Base-by-base conservation (phyloP, 2,888 invertebrate genomes). In the Lepeophtheirus nordmannii region DNA sequence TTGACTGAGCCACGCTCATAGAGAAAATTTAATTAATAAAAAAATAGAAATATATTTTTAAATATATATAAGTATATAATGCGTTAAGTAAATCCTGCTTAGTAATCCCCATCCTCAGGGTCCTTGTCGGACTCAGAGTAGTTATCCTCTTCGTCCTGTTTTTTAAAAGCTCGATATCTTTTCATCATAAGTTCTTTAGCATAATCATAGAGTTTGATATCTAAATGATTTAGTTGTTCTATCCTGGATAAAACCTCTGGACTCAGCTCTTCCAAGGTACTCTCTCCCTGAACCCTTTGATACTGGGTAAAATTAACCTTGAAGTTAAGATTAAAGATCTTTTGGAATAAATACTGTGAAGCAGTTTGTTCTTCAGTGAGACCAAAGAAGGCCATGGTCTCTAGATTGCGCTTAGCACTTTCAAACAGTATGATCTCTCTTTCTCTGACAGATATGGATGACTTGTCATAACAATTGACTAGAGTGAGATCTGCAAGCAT, bases 321-420 rank as follows among this genome's bases (percentile, higher is more conserved):
- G 76, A 91, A 92, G 69, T 89, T 82, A 73, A 93, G 81, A 76
- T 88, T 88, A 75, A 94, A 94, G 17, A 89, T 90, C 77, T 89
- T 88, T 74, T 94, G 93, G 75, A 94, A 94, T 71, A 93, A 85
- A 76, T 91, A 91, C 76, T 92, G 92, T 38, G 89, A 86, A 73
- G 85, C 83, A 82, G 87, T 87, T 78, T 97, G 96, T 77, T 84
- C 85, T 78, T 98, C 98, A 10, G 94, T 93, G 69, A 98, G 82
- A 70, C 96, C 97, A 76, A 97, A 97, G 77, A 91, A 98, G 65
- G 96, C 88, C 90, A 98, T 91, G 62, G 86, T 85, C 69, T 87
- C 85, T 67, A 98, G 80, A 78, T 98, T 98, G 70, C 86, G 82
- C 78, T 96, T 96, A 65, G 98, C 98, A 73, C 93, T 94, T 41